A percentile compares a stretch with the other conserved stretches of the same genome.
Conservation (phyloP, 2,113 vertebrate genomes). For the Gorsachius goisagi region DNA sequence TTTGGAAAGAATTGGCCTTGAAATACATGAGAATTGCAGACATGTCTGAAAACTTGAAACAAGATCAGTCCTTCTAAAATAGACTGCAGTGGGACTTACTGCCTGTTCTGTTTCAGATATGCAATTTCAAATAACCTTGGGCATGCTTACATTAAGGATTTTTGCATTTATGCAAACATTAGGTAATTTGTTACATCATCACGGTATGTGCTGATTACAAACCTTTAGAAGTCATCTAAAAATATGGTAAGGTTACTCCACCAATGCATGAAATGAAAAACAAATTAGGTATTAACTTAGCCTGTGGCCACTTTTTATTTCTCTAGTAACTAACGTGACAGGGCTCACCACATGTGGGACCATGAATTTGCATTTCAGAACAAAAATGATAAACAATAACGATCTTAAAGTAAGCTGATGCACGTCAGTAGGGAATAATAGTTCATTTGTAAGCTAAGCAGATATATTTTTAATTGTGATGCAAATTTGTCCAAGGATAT, state of each 20-base stretch:
- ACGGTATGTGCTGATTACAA: background rate
- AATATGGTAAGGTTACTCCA: background rate
- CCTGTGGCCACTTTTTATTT: background rate
- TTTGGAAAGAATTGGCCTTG: background rate
- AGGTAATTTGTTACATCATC: background rate
- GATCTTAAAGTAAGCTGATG: background rate
- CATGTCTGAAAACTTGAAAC: background rate
- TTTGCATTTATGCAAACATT: constrained; percentile 1
- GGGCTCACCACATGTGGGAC: background rate
- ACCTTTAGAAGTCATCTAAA: background rate
- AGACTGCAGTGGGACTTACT: background rate
- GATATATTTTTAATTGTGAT: background rate
- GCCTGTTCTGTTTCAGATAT: background rate
- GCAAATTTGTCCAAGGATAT: background rate
- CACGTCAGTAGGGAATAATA: background rate
- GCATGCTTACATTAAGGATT: background rate
- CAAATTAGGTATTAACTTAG: background rate
- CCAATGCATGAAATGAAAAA: background rate
- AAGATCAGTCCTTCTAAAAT: background rate
- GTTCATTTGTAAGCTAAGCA: background rate
- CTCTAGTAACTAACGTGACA: background rate
- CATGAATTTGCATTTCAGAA: constrained; percentile 10
- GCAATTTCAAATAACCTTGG: background rate
- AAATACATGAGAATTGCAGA: background rate
- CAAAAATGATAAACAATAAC: background rate